Evolutionary conservation across 2,113 vertebrate genomes (phyloP).

Genomic region (Sisor rabdophorus): DNA sequence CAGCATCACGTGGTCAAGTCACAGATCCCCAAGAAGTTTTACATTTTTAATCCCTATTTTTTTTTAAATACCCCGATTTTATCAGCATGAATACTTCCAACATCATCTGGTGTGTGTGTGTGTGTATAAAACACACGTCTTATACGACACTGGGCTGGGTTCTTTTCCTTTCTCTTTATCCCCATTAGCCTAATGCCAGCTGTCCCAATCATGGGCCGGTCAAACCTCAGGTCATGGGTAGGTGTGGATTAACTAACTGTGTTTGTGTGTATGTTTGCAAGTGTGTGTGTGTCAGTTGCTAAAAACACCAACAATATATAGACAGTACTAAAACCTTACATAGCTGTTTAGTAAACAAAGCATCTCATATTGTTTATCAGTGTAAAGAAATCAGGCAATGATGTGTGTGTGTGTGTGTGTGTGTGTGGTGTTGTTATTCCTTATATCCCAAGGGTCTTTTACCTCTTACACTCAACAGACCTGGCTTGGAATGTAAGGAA

Average conservation of each 20-base stretch:
- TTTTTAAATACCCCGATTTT: too few species aligned
- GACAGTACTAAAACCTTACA: constrained; percentile 31
- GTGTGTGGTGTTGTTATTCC: too few species aligned
- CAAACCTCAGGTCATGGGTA: constrained; percentile 23
- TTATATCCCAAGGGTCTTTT: constrained; percentile 7
- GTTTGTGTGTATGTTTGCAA: too few species aligned
- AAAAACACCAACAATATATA: background rate
- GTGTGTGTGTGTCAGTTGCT: constrained; percentile 1
- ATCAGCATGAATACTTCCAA: background rate
- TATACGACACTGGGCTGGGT: background rate
- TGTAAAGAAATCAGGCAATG: background rate
- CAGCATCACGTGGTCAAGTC: background rate
- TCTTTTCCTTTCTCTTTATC: background rate
- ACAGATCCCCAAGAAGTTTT: background rate
- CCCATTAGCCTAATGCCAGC: constrained; percentile 7
- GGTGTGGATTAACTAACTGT: constrained; percentile 15
- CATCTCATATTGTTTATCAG: background rate
- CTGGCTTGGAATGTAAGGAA: constrained; percentile 34
- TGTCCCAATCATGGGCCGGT: constrained; percentile 16
- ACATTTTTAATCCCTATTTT: too few species aligned
- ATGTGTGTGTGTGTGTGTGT: constrained; percentile 6
- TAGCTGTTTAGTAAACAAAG: constrained; percentile 19
- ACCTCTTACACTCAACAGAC: constrained; percentile 30
- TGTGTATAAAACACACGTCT: background rate
- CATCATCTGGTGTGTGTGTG: too few species aligned